These are phyloP conservation scores for Miichthys miiuy DNA, from an alignment of 2,797 vertebrate species.

Conservation along the genomic window DNA sequence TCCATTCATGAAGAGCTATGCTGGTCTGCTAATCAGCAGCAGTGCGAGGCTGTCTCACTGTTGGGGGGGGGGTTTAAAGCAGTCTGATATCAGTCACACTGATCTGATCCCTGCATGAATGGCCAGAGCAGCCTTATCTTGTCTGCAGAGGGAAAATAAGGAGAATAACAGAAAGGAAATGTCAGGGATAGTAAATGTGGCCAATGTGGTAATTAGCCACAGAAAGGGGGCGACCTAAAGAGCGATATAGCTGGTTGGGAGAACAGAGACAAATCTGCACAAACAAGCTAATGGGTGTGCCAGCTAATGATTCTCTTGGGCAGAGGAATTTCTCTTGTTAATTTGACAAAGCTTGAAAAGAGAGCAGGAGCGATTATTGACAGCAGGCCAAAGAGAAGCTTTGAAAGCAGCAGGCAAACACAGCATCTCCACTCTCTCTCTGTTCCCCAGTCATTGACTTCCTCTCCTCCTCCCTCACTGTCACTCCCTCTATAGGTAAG, in stretches of 20 bases:
- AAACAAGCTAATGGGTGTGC: slow-evolving; percentile 80
- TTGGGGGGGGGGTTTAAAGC: slow-evolving; percentile 56
- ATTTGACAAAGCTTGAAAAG: slow-evolving; percentile 83
- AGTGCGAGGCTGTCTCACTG: slow-evolving; percentile 56
- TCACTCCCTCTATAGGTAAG: slow-evolving; percentile 41
- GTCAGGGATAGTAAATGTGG: slow-evolving; percentile 82
- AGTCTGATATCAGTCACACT: slow-evolving; percentile 68
- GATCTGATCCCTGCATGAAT: slow-evolving; percentile 80
- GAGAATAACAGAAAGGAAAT: slow-evolving; percentile 79
- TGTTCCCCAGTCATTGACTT: slow-evolving; percentile 55
- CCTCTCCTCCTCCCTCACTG: slow-evolving; percentile 45
- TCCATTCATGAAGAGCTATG: slow-evolving; percentile 70
- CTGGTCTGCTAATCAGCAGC: slow-evolving; percentile 72
- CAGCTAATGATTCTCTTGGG: slow-evolving; percentile 79
- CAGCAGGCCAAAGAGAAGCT: slow-evolving; percentile 70
- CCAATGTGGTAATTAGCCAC: slow-evolving; percentile 81
- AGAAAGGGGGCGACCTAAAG: slow-evolving; percentile 64
- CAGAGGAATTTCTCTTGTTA: slow-evolving; percentile 82
- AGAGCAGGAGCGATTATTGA: slow-evolving; percentile 78
- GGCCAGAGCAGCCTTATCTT: slow-evolving; percentile 77
- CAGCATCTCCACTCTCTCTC: slow-evolving; percentile 38
- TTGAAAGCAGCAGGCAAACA: slow-evolving; percentile 65
- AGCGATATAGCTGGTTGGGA: slow-evolving; percentile 51
- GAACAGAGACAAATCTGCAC: slow-evolving; percentile 76
- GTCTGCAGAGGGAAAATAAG: slow-evolving; percentile 66